Base-by-base conservation (phyloP, 2,113 vertebrate genomes). In the Neotoma lepida region DNA sequence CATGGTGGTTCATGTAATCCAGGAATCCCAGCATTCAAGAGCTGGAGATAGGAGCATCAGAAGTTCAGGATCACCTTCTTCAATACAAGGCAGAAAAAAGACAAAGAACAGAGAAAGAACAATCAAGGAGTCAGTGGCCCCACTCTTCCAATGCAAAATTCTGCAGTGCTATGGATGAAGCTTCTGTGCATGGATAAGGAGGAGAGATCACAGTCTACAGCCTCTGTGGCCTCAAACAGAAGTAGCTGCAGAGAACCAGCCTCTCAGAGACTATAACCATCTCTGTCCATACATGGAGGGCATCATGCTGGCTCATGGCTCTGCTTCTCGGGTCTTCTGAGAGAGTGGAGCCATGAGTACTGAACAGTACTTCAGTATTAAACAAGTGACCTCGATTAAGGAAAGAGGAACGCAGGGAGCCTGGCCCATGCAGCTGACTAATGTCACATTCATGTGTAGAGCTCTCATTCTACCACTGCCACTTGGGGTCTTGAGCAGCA, bases 231-330 rank as follows among this genome's bases (percentile, higher is more conserved):
- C 1, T 61, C 28, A 28, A 15, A 46, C 33, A 63, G 24, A 56
- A 39, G 14, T 8, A 49, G 12, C 20, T 26, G 35, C 17, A 9
- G 0, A 17, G 20, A 6, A 28, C 3, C 0, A 17, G 13, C 61
- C 46, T n/a, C 44, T 70, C n/a, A 22, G 30, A 85, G 9, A 15
- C 17, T 35, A n/a, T 1, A 24, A 13, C 4, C 12, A 15, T 18
- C 71, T 24, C 5, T 56, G 76, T 9, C 41, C 12, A 12, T 3
- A 13, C 0, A 2, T 20, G 39, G 51, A 14, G n/a, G 41, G 33
- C 1, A 20, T 66, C 10, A 49, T 10, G 10, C 15, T 54, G 33
- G 10, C n/a, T 77, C 4, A 56, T 56, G 20, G 2, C 1, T 22
- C 84, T 49, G 30, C 28, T 54, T 74, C 39, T 71, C n/a, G 28